A percentile compares a stretch with the other conserved stretches of the same genome.
Conservation (phyloP, 2,113 vertebrate species). For the Clarias gariepinus region DNA sequence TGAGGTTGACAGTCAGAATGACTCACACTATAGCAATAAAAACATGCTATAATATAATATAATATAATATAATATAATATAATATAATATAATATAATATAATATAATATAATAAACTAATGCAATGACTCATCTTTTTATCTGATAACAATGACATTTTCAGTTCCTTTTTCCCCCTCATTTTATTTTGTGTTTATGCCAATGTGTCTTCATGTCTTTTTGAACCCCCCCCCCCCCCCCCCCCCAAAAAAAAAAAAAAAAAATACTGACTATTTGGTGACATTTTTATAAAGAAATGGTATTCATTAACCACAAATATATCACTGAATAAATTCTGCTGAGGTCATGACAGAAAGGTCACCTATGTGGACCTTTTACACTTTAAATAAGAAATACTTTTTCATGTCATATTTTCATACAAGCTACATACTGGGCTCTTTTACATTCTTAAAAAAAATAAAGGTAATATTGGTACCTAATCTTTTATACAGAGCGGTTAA, state of each 20-base stretch:
- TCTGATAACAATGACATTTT: not conserved
- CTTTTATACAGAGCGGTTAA: too few relatives aligned
- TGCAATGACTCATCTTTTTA: not conserved
- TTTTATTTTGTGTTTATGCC: not conserved
- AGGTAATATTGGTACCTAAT: too few relatives aligned
- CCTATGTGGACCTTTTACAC: not conserved
- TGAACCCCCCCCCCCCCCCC: too few relatives aligned
- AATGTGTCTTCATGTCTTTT: not conserved
- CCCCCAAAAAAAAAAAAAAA: not conserved
- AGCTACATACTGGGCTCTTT: not conserved
- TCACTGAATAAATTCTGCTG: not conserved
- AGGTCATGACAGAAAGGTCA: not conserved
- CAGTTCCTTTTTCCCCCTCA: not conserved
- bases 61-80: not conserved
- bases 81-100: not conserved
- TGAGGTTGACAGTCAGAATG: not conserved
- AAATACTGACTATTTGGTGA: not conserved
- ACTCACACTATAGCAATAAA: not conserved
- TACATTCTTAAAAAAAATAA: not conserved
- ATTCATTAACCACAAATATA: not conserved
- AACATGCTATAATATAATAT: not conserved
- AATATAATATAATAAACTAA: not conserved
- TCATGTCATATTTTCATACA: too few relatives aligned
- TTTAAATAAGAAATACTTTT: too few relatives aligned
- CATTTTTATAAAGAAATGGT: not conserved